Conservation (phyloP, 2,113 vertebrate genomes). For the Sorex araneus region DNA sequence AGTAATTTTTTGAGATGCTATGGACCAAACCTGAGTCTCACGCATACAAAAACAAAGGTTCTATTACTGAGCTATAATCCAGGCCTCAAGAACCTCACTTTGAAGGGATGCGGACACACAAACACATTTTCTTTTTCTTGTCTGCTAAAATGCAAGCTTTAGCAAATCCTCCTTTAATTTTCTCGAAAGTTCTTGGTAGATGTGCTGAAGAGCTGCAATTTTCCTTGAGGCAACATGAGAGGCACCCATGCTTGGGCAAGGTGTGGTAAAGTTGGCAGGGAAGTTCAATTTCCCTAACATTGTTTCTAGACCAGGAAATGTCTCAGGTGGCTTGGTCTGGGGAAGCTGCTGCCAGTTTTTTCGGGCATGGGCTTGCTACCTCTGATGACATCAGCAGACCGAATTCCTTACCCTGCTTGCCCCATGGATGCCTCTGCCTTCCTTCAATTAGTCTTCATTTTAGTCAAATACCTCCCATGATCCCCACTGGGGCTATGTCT, state of each 20-base stretch:
- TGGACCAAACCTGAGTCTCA: too few species aligned
- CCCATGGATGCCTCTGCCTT: conserved; percentile 49
- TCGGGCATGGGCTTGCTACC: conserved; percentile 69
- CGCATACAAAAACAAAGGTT: too few species aligned
- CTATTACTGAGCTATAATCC: too few species aligned
- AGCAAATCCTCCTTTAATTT: background rate
- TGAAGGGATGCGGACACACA: background rate
- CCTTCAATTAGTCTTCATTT: conserved; percentile 37
- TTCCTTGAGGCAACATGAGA: background rate
- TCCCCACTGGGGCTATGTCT: background rate
- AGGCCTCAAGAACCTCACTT: background rate
- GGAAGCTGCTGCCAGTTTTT: conserved; percentile 63
- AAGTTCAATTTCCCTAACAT: conserved; percentile 77
- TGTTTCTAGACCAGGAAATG: conserved; percentile 80
- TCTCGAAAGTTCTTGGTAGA: background rate
- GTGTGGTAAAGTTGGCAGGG: conserved; percentile 78
- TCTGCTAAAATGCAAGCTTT: background rate
- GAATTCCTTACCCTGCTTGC: conserved; percentile 61
- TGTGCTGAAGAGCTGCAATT: background rate
- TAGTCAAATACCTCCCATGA: conserved; percentile 39
- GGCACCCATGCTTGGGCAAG: conserved; percentile 53
- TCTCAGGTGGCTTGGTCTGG: conserved; percentile 75
- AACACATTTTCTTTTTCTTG: too few species aligned
- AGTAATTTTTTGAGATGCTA: too few species aligned
- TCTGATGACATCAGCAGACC: conserved; percentile 72